Evolutionary conservation across 2,113 vertebrate species (phyloP).

Genomic region (Cisticola juncidis): DNA sequence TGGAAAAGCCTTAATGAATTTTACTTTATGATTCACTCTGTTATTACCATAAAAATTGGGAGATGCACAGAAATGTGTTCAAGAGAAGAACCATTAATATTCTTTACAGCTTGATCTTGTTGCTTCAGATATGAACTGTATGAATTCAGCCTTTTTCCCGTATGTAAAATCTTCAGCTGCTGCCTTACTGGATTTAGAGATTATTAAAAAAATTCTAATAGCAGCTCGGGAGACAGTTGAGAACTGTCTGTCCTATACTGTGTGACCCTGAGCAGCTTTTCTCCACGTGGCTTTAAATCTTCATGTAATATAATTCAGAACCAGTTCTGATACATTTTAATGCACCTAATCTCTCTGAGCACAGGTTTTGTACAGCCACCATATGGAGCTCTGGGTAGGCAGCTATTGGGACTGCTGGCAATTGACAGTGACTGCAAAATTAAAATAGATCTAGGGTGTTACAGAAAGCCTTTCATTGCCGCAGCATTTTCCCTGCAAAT

Average conservation of each 20-base stretch:
- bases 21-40: conserved; percentile 59
- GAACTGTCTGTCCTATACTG: conserved; percentile 56
- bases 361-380: conserved; percentile 11
- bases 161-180: conserved; percentile 68
- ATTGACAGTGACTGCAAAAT: conserved; percentile 49
- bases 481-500: conserved; percentile 46
- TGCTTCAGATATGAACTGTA: conserved; percentile 60
- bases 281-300: conserved; percentile 64
- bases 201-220: conserved; percentile 71
- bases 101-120: conserved; percentile 70
- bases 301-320: conserved; percentile 62
- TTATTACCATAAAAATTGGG: conserved; percentile 72
- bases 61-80: conserved; percentile 50
- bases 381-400: not conserved
- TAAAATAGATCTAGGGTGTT: conserved; percentile 65
- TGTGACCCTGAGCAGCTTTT: conserved; percentile 65
- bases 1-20: conserved; percentile 59
- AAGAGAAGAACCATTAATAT: conserved; percentile 67
- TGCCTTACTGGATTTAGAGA: conserved; percentile 71
- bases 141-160: conserved; percentile 51
- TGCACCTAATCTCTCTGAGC: conserved; percentile 63
- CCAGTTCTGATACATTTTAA: conserved; percentile 70
- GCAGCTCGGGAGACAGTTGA: conserved; percentile 44
- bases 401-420: conserved; percentile 45
- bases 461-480: conserved; percentile 44